Conservation (phyloP, 2,888 invertebrate genomes). For the Acrobasis repandana region DNA sequence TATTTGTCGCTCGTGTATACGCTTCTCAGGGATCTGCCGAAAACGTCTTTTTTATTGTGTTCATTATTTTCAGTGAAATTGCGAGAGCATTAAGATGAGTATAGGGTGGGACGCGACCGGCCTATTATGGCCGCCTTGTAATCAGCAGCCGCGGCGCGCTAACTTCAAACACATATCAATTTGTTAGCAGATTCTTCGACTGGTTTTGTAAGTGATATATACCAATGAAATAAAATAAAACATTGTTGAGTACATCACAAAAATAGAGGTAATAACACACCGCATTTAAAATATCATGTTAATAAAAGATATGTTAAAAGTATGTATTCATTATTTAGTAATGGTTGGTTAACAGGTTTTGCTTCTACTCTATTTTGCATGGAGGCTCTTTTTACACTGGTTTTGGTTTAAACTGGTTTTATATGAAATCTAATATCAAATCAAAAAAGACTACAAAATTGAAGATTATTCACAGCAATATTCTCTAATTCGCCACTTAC, state of each 20-base stretch:
- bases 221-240: neutral
- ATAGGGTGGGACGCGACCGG: constrained; percentile 76
- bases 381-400: too few relatives aligned
- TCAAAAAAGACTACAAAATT: constrained; percentile 13
- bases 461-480: constrained; percentile 15
- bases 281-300: too few relatives aligned
- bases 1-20: constrained; percentile 36
- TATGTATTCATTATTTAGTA: too few relatives aligned
- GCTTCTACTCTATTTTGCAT: too few relatives aligned
- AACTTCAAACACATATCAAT: constrained; percentile 66
- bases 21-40: constrained; percentile 47
- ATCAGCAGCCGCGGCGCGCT: constrained; percentile 67
- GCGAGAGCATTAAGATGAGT: constrained; percentile 82
- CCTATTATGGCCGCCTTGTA: constrained; percentile 76
- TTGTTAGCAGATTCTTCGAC: constrained; percentile 64
- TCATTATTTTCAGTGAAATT: constrained; percentile 81
- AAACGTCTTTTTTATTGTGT: constrained; percentile 75
- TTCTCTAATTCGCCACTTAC: constrained; percentile 17
- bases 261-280: too few relatives aligned
- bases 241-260: too few relatives aligned
- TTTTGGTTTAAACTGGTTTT: too few relatives aligned
- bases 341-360: too few relatives aligned
- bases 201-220: constrained; percentile 23
- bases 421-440: neutral
- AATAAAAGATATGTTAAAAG: too few relatives aligned